Conservation (phyloP, 2,888 invertebrate species). For the Lamellibrachia columna region DNA sequence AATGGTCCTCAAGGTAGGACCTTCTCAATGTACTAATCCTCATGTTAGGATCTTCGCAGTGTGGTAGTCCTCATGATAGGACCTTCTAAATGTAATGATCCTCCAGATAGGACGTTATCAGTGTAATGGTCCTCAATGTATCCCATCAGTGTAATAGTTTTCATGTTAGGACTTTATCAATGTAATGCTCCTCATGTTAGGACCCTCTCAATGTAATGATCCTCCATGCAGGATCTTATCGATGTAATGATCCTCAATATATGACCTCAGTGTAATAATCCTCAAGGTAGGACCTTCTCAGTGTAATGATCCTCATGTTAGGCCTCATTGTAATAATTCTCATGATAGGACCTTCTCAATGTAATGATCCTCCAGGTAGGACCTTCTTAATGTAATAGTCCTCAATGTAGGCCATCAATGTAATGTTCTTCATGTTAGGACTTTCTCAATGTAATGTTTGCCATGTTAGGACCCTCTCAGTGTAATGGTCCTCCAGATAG, state of each 20-base stretch:
- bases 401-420: neutral
- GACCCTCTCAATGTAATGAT: neutral
- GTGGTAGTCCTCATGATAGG: neutral
- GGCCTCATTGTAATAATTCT: constrained; percentile 27
- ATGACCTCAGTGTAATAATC: neutral
- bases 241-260: neutral
- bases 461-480: neutral
- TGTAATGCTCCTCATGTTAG: neutral
- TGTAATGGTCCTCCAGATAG: neutral
- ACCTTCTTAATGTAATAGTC: neutral
- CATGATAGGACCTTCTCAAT: neutral
- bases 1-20: neutral
- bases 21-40: neutral
- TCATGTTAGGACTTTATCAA: neutral
- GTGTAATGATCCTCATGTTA: too few relatives aligned
- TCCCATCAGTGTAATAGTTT: neutral
- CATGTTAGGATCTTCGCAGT: neutral
- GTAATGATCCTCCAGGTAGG: neutral
- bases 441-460: neutral
- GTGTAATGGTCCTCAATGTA: neutral
- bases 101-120: neutral
- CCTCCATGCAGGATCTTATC: neutral
- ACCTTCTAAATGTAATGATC: neutral
- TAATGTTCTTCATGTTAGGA: neutral
- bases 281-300: too few relatives aligned